Percentiles rank a stretch among this genome's conserved stretches.
Conservation (phyloP, 2,113 vertebrate species). For the Pyxicephalus adspersus region DNA sequence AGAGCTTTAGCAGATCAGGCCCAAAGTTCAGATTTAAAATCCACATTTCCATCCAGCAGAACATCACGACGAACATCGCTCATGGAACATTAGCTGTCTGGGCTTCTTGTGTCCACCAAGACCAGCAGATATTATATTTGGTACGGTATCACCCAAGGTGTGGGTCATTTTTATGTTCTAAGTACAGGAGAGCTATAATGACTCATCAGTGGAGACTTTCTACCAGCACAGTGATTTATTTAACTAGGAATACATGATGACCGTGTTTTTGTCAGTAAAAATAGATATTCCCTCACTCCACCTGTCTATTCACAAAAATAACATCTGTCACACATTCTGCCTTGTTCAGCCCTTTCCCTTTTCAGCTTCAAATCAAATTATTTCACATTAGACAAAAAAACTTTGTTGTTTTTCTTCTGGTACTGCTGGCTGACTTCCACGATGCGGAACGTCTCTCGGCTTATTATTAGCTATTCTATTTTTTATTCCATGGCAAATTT, state of each 20-base stretch:
- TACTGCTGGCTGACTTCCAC: too few species aligned
- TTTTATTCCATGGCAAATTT: too few species aligned
- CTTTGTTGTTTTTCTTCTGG: too few species aligned
- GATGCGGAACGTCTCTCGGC: too few species aligned
- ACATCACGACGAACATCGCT: too few species aligned
- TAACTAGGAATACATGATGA: neutral
- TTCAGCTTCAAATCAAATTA: neutral
- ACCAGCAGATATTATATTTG: too few species aligned
- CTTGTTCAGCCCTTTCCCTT: neutral
- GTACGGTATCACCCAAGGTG: neutral
- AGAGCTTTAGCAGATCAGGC: too few species aligned
- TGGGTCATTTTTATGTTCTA: neutral
- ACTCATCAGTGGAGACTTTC: neutral
- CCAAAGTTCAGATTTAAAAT: too few species aligned
- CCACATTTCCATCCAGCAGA: too few species aligned
- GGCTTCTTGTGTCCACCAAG: too few species aligned
- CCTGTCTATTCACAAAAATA: conserved; percentile 13
- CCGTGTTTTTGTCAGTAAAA: neutral
- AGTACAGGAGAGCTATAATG: neutral
- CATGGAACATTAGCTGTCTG: too few species aligned
- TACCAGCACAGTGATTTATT: neutral
- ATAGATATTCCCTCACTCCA: conserved; percentile 13
- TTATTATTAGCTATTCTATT: too few species aligned
- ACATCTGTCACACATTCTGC: neutral
- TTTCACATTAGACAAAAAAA: neutral